These are phyloP conservation scores for Amblyraja radiata DNA, from an alignment of 2,797 vertebrate genomes.

Conservation along the genomic window DNA sequence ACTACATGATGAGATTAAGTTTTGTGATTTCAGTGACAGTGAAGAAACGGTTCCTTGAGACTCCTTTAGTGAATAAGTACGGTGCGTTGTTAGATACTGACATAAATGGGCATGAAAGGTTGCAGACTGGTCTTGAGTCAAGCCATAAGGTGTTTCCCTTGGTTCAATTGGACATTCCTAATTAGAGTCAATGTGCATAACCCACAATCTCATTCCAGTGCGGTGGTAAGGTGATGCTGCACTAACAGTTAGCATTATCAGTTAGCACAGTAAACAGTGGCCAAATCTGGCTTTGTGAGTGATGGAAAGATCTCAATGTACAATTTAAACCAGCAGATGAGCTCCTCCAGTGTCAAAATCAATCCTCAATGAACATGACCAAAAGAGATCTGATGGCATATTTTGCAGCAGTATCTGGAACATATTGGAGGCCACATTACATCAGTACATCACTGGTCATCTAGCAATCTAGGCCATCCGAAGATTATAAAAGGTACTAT, in stretches of 20 bases:
- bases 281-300: too few relatives aligned
- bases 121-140: neutral
- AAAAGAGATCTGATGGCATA: neutral
- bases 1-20: neutral
- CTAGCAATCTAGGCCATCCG: too few relatives aligned
- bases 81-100: neutral
- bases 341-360: neutral
- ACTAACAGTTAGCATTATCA: neutral
- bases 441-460: neutral
- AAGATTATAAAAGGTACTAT: neutral
- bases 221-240: neutral
- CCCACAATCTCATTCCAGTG: neutral
- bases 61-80: neutral
- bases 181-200: neutral
- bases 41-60: neutral
- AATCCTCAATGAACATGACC: neutral
- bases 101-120: neutral
- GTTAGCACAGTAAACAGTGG: neutral
- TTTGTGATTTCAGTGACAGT: neutral
- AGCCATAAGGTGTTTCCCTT: neutral
- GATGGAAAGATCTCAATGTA: neutral
- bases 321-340: neutral
- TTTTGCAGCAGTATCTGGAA: neutral
- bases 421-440: neutral
- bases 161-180: neutral